Evolutionary conservation across 2,797 vertebrate genomes (phyloP).

Genomic region (Sparidentex hasta): DNA sequence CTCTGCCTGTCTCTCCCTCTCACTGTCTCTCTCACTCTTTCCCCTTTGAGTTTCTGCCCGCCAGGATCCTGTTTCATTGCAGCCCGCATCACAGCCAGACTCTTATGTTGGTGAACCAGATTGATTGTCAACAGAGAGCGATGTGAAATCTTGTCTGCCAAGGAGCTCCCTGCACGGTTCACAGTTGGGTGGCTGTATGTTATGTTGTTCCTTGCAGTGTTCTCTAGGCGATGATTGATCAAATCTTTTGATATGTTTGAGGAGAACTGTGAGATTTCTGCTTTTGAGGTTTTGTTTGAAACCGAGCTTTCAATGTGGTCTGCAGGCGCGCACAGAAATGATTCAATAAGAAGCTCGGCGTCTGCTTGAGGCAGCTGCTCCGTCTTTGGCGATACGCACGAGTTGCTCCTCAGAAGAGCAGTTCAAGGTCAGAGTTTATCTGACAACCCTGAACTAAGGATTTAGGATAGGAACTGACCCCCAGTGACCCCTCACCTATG

Average conservation of each 20-base stretch:
- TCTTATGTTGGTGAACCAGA: constrained; percentile 72
- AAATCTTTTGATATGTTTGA: constrained; percentile 43
- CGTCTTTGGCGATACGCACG: constrained; percentile 13
- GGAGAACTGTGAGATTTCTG: constrained; percentile 13
- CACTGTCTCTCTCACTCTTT: constrained; percentile 48
- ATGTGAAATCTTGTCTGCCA: constrained; percentile 65
- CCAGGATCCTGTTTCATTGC: constrained; percentile 78
- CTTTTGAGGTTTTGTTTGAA: constrained; percentile 48
- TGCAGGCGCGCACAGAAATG: constrained; percentile 7
- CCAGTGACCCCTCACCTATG: constrained; percentile 53
- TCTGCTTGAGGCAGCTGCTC: constrained; percentile 18
- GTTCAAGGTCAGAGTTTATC: constrained; percentile 66
- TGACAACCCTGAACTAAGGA: constrained; percentile 67
- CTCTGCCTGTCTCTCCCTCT: constrained; percentile 26
- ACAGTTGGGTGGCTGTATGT: constrained; percentile 39
- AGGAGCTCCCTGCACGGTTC: constrained; percentile 48
- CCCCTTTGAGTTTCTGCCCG: constrained; percentile 65
- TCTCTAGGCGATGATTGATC: constrained; percentile 54
- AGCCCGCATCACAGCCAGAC: constrained; percentile 73
- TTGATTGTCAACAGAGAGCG: constrained; percentile 73
- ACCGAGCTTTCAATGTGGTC: constrained; percentile 16
- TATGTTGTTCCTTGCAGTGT: constrained; percentile 19
- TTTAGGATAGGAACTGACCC: constrained; percentile 71
- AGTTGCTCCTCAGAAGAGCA: constrained; percentile 37
- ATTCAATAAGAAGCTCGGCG: constrained; percentile 28